These are phyloP conservation scores for Threskiornis aethiopicus DNA, from an alignment of 2,797 vertebrate genomes.

Conservation along the genomic window DNA sequence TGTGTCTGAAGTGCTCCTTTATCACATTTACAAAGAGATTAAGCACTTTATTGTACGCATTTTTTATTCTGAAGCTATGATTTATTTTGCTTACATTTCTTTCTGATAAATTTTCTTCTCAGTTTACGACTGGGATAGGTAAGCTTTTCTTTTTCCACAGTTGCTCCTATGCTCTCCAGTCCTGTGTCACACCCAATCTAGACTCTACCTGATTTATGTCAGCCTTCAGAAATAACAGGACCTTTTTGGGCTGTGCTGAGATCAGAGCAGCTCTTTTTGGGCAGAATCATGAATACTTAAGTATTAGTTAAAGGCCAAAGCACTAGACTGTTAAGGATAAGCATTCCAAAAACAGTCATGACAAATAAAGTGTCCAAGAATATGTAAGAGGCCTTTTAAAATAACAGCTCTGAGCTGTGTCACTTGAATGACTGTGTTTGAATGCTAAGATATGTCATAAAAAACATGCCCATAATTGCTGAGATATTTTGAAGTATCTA, in stretches of 20 bases:
- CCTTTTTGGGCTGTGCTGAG: not conserved
- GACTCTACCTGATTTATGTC: not conserved
- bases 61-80: not conserved
- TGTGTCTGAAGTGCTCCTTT: not conserved
- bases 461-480: not conserved
- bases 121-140: not conserved
- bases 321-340: not conserved
- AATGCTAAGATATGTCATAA: not conserved
- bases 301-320: not conserved
- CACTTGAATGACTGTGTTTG: not conserved
- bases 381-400: not conserved
- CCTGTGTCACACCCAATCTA: not conserved
- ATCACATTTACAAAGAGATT: not conserved
- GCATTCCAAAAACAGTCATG: not conserved
- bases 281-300: not conserved
- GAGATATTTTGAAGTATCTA: not conserved
- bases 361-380: constrained; percentile 30
- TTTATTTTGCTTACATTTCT: constrained; percentile 33
- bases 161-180: not conserved
- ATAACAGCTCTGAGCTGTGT: not conserved
- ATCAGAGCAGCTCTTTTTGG: not conserved
- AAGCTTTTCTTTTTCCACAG: not conserved
- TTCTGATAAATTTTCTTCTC: not conserved
- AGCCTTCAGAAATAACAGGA: not conserved
- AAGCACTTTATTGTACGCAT: not conserved